These are phyloP conservation scores for Apotomis capreana DNA, from an alignment of 2,888 invertebrate species.

Conservation along the genomic window DNA sequence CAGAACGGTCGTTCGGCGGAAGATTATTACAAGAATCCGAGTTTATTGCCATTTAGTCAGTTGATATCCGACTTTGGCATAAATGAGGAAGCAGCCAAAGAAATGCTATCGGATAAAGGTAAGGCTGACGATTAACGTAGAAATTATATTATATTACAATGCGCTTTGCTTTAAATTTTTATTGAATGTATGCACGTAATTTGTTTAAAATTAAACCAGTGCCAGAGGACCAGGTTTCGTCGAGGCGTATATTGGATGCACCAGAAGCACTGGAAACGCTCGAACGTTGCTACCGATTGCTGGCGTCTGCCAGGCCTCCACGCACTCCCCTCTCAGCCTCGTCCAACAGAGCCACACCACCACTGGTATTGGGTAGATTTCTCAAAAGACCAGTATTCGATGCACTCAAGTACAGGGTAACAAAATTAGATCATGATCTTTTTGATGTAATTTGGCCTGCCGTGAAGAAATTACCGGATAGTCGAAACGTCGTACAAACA, in stretches of 20 bases:
- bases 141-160: not conserved
- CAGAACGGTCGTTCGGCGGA: slow-evolving; percentile 92
- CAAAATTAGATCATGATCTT: slow-evolving; percentile 92
- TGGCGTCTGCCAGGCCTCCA: slow-evolving; percentile 84
- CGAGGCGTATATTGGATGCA: slow-evolving; percentile 87
- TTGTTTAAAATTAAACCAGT: slow-evolving; percentile 76
- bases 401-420: slow-evolving; percentile 88
- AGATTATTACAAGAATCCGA: slow-evolving; percentile 88
- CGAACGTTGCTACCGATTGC: slow-evolving; percentile 89
- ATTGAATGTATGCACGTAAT: slow-evolving; percentile 20
- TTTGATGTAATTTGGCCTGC: slow-evolving; percentile 96
- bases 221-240: slow-evolving; percentile 88
- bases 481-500: slow-evolving; percentile 80
- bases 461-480: slow-evolving; percentile 88
- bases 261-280: slow-evolving; percentile 88
- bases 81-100: slow-evolving; percentile 85
- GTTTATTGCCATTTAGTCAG: slow-evolving; percentile 87
- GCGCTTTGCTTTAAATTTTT: slow-evolving; percentile 6
- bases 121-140: slow-evolving; percentile 47
- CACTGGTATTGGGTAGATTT: slow-evolving; percentile 87
- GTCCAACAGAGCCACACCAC: slow-evolving; percentile 81
- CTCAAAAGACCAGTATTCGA: slow-evolving; percentile 89
- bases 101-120: slow-evolving; percentile 92
- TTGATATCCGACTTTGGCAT: slow-evolving; percentile 88
- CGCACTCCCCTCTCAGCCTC: slow-evolving; percentile 84